Percentiles rank a stretch among this genome's conserved stretches.
Conservation (phyloP, 2,888 invertebrate species). For the Stramonita haemastoma region DNA sequence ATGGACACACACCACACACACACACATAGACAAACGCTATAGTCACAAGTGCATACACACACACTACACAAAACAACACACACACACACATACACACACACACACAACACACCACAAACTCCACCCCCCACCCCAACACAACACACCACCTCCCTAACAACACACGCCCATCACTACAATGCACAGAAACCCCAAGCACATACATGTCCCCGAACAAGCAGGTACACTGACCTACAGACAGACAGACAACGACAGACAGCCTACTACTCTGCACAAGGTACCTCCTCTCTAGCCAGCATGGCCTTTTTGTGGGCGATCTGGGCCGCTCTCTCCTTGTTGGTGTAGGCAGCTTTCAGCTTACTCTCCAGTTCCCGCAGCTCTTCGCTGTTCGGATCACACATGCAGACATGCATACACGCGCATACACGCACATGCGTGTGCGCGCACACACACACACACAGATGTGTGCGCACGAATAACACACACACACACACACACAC, state of each 20-base stretch:
- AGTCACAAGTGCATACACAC: no score
- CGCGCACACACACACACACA: slow-evolving; percentile 2
- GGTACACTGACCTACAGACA: not conserved
- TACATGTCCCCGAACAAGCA: not conserved
- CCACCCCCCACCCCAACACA: no score
- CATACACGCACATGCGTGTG: slow-evolving; percentile 1
- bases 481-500: not conserved
- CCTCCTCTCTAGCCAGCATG: slow-evolving; percentile 79
- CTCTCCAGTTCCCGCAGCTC: slow-evolving; percentile 83
- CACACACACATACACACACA: no score
- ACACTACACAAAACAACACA: no score
- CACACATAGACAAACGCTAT: no score
- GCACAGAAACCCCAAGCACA: not conserved
- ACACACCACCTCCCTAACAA: no score
- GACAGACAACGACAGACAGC: no score
- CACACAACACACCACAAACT: no score
- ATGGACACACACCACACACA: no score
- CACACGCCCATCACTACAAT: not conserved
- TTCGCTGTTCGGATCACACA: slow-evolving; percentile 76
- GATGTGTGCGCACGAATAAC: no score
- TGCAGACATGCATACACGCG: not conserved
- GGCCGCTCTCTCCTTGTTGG: slow-evolving; percentile 83
- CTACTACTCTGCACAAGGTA: no score
- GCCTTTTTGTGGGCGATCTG: slow-evolving; percentile 84
- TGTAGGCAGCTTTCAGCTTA: slow-evolving; percentile 85